phyloP scores from a whole-genome alignment of 2,797 vertebrate genomes.

The Squalus acanthias region DNA sequence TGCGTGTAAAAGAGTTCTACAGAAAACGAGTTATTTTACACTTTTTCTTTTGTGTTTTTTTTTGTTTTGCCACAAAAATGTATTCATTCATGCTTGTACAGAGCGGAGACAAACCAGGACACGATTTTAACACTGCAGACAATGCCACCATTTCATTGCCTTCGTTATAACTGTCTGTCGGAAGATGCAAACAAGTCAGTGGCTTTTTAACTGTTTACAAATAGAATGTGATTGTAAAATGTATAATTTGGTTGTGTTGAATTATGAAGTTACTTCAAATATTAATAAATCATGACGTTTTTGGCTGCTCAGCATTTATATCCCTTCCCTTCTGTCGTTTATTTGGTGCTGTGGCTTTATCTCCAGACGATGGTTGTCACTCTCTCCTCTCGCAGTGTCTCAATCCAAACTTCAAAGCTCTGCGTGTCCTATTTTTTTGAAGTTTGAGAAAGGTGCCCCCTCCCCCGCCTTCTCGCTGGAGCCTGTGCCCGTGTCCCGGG shows the following conservation, averaged over 20 bases:
- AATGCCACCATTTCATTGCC: constrained; percentile 99
- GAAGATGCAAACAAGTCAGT: constrained; percentile 95
- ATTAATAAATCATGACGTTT: constrained; percentile 75
- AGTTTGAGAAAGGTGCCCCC: background rate
- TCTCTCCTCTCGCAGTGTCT: background rate
- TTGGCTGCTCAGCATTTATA: constrained; percentile 72
- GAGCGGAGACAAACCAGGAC: constrained; percentile 49
- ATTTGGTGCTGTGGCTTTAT: constrained; percentile 55
- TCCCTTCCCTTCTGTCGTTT: constrained; percentile 49
- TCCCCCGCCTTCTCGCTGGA: background rate
- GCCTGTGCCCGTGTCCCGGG: background rate
- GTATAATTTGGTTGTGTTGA: constrained; percentile 81
- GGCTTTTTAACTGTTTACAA: constrained; percentile 99
- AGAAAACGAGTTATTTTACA: constrained; percentile 65
- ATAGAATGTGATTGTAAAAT: constrained; percentile 99
- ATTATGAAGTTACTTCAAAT: constrained; percentile 86
- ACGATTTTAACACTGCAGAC: constrained; percentile 81
- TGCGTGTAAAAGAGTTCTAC: constrained; percentile 57
- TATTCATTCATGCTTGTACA: constrained; percentile 73
- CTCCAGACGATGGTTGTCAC: too few relatives aligned
- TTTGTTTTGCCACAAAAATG: constrained; percentile 77
- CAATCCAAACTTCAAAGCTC: background rate
- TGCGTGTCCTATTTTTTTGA: background rate
- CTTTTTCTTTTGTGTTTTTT: constrained; percentile 49
- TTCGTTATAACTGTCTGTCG: constrained; percentile 95